Evolutionary conservation across 2,888 invertebrate species (phyloP).

Genomic region (Meandrusa payeni): DNA sequence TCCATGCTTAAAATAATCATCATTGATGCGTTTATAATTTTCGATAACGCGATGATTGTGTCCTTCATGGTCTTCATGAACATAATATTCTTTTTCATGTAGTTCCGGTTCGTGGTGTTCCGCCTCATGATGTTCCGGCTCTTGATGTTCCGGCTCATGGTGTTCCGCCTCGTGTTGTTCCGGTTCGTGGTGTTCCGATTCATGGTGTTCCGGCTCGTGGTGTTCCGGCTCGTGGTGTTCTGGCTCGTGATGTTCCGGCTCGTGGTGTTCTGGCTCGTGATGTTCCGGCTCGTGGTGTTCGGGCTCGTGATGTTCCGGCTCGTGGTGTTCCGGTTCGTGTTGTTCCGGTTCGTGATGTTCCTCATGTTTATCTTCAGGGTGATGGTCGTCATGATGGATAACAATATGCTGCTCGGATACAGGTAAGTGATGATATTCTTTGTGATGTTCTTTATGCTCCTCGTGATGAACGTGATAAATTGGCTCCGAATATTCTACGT

Average conservation of each 20-base stretch:
- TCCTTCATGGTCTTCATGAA: constrained; percentile 1
- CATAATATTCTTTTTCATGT: constrained; percentile 30
- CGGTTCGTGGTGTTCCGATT: constrained; percentile 27
- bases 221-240: constrained; percentile 7
- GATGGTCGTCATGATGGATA: constrained; percentile 17
- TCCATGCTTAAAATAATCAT: constrained; percentile 2
- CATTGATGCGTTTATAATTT: constrained; percentile 4
- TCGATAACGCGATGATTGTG: constrained; percentile 9
- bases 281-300: constrained; percentile 4
- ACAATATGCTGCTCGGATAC: constrained; percentile 12
- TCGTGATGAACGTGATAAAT: constrained; percentile 23
- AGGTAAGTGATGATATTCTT: constrained; percentile 23
- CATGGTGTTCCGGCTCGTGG: constrained; percentile 31
- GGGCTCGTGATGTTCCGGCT: constrained; percentile 1
- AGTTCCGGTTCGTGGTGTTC: constrained; percentile 33
- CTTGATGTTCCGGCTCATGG: constrained; percentile 1
- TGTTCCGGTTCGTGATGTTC: constrained; percentile 14
- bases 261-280: constrained; percentile 7
- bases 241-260: neutral
- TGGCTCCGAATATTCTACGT: constrained; percentile 32
- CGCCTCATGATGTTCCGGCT: constrained; percentile 1
- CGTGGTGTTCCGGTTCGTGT: constrained; percentile 5
- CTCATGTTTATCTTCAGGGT: constrained; percentile 19
- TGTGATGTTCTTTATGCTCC: constrained; percentile 21
- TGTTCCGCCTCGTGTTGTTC: constrained; percentile 34